phyloP scores from a whole-genome alignment of 2,888 invertebrate species.

The Flexamia atlantica region DNA sequence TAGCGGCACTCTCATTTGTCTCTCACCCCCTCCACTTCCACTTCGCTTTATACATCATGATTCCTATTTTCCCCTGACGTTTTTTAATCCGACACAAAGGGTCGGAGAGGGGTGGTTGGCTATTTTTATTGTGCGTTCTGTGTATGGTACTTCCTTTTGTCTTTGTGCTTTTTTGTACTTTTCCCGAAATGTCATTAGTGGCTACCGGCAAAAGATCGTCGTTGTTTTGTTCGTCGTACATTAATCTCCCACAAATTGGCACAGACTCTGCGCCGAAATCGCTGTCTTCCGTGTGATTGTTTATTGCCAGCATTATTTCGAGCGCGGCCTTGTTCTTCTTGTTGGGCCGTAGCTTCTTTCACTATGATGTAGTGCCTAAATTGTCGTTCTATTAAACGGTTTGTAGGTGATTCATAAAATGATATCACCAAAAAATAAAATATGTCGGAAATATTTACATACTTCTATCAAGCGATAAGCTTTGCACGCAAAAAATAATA shows the following conservation, averaged over 20 bases:
- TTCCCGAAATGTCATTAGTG: slow-evolving; percentile 61
- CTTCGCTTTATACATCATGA: slow-evolving; percentile 61
- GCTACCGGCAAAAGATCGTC: slow-evolving; percentile 58
- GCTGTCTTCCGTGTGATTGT: slow-evolving; percentile 55
- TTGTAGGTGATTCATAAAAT: too few species aligned
- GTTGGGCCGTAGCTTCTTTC: slow-evolving; percentile 18
- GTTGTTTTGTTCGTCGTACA: slow-evolving; percentile 57
- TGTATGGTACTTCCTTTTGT: slow-evolving; percentile 63
- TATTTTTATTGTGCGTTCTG: slow-evolving; percentile 63
- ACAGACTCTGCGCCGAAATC: slow-evolving; percentile 50
- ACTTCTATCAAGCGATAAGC: too few species aligned
- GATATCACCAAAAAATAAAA: too few species aligned
- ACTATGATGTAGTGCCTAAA: not conserved
- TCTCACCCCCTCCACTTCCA: slow-evolving; percentile 57
- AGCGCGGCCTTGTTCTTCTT: slow-evolving; percentile 20
- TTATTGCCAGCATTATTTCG: slow-evolving; percentile 50
- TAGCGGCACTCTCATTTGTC: slow-evolving; percentile 64
- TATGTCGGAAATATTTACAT: too few species aligned
- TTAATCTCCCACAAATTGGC: slow-evolving; percentile 58
- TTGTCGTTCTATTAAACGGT: too few species aligned
- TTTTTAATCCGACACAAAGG: slow-evolving; percentile 62
- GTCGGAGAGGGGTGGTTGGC: slow-evolving; percentile 53
- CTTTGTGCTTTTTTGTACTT: slow-evolving; percentile 62
- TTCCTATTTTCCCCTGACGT: slow-evolving; percentile 63
- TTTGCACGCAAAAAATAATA: too few species aligned